These are phyloP conservation scores for Artibeus jamaicensis DNA, from an alignment of 2,797 vertebrate genomes.

Conservation along the genomic window DNA sequence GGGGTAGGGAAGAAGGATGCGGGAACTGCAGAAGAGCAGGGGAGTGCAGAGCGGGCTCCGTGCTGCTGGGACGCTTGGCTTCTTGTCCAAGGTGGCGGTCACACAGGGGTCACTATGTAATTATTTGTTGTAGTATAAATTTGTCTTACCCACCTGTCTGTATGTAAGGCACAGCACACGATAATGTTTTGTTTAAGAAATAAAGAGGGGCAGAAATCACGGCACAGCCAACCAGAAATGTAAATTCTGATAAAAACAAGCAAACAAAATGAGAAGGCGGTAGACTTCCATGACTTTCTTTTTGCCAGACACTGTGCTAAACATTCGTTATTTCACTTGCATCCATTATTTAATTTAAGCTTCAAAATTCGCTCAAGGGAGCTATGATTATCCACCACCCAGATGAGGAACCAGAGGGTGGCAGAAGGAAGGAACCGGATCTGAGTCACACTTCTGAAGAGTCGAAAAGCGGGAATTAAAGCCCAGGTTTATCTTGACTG, in stretches of 20 bases:
- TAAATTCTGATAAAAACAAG: neutral
- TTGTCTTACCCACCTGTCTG: neutral
- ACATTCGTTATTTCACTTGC: neutral
- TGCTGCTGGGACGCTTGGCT: neutral
- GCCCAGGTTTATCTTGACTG: neutral
- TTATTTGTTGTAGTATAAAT: neutral
- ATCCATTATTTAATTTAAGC: neutral
- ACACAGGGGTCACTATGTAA: neutral
- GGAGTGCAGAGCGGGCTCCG: accelerated
- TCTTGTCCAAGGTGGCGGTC: neutral
- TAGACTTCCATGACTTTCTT: neutral
- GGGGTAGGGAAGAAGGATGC: neutral
- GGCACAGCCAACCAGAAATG: neutral
- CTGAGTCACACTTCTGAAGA: neutral
- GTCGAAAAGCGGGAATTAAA: neutral
- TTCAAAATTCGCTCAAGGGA: neutral
- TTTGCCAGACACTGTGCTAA: neutral
- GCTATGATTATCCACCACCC: neutral
- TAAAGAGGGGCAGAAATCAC: neutral
- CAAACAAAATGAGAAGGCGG: neutral
- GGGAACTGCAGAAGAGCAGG: neutral
- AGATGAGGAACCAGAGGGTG: neutral
- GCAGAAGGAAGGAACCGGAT: neutral
- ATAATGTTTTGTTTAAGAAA: neutral
- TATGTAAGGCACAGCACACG: neutral